These are phyloP conservation scores for Hyperoplus immaculatus DNA, from an alignment of 2,797 vertebrate genomes.

Conservation along the genomic window DNA sequence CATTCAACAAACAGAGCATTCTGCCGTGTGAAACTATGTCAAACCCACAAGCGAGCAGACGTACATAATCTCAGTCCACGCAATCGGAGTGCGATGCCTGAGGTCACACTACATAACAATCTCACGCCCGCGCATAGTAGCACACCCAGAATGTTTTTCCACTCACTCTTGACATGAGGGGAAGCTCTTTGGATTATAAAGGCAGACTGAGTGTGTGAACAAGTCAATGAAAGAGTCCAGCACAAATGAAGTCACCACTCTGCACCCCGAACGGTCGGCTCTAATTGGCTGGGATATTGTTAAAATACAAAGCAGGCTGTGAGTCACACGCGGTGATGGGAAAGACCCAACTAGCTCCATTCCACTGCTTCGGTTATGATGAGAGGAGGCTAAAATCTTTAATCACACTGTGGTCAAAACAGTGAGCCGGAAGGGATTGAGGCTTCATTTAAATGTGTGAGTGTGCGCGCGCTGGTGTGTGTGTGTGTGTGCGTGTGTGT, in stretches of 20 bases:
- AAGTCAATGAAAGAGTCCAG: slow-evolving; percentile 69
- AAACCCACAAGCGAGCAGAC: slow-evolving; percentile 44
- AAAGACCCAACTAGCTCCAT: slow-evolving; percentile 73
- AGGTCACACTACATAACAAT: slow-evolving; percentile 67
- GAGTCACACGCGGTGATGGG: slow-evolving; percentile 75
- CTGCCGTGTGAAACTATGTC: slow-evolving; percentile 61
- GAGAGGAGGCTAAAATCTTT: slow-evolving; percentile 27
- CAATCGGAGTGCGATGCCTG: slow-evolving; percentile 57
- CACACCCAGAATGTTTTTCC: slow-evolving; percentile 69
- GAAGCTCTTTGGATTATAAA: slow-evolving; percentile 57
- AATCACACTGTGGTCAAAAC: slow-evolving; percentile 52
- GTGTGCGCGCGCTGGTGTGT: slow-evolving; percentile 15
- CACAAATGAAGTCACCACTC: slow-evolving; percentile 63
- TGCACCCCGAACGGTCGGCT: slow-evolving; percentile 42
- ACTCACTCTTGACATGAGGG: slow-evolving; percentile 57
- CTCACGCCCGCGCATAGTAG: slow-evolving; percentile 69
- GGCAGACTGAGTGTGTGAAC: slow-evolving; percentile 65
- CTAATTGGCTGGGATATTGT: slow-evolving; percentile 71
- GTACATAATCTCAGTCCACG: slow-evolving; percentile 46
- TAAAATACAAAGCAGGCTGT: slow-evolving; percentile 65
- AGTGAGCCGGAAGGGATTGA: slow-evolving; percentile 19
- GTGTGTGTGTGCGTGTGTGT: no score
- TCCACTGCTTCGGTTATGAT: slow-evolving; percentile 55
- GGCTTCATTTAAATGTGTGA: slow-evolving; percentile 24
- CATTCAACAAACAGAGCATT: slow-evolving; percentile 44